phyloP scores from a whole-genome alignment of 2,888 invertebrate species.

The Spodoptera picta region DNA sequence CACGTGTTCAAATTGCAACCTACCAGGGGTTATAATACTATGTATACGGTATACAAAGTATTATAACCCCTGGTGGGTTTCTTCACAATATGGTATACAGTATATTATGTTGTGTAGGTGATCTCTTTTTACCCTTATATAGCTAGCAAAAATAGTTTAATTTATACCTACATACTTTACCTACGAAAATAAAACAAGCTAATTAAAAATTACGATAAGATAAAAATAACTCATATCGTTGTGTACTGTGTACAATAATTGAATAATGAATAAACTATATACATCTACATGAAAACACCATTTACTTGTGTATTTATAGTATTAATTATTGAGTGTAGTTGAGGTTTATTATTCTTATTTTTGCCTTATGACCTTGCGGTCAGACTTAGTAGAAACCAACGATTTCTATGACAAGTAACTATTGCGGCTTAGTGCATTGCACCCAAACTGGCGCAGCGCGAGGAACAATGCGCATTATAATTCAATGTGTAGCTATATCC shows the following conservation, averaged over 20 bases:
- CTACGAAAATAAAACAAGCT: too few relatives aligned
- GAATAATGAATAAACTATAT: too few relatives aligned
- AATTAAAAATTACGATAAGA: too few relatives aligned
- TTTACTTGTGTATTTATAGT: slow-evolving; percentile 9
- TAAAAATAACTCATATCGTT: too few relatives aligned
- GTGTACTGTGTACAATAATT: too few relatives aligned
- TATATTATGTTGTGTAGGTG: slow-evolving; percentile 18
- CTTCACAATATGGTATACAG: too few relatives aligned
- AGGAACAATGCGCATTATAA: slow-evolving; percentile 87
- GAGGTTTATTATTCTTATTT: slow-evolving; percentile 44
- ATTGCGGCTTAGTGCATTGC: slow-evolving; percentile 86
- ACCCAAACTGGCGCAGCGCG: slow-evolving; percentile 77
- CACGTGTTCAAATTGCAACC: slow-evolving; percentile 27
- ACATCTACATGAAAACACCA: too few relatives aligned
- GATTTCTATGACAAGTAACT: slow-evolving; percentile 84
- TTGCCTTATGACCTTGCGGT: slow-evolving; percentile 70
- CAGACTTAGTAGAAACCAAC: slow-evolving; percentile 74
- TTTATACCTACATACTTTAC: too few relatives aligned
- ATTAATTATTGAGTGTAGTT: slow-evolving; percentile 23
- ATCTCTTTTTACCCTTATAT: neutral
- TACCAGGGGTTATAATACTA: slow-evolving; percentile 20
- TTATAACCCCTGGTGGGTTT: too few relatives aligned
- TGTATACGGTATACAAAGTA: too few relatives aligned
- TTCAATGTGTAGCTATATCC: slow-evolving; percentile 86
- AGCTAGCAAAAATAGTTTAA: too few relatives aligned